Base-by-base conservation (phyloP, 2,113 vertebrate genomes). In the Sigmodon hispidus region DNA sequence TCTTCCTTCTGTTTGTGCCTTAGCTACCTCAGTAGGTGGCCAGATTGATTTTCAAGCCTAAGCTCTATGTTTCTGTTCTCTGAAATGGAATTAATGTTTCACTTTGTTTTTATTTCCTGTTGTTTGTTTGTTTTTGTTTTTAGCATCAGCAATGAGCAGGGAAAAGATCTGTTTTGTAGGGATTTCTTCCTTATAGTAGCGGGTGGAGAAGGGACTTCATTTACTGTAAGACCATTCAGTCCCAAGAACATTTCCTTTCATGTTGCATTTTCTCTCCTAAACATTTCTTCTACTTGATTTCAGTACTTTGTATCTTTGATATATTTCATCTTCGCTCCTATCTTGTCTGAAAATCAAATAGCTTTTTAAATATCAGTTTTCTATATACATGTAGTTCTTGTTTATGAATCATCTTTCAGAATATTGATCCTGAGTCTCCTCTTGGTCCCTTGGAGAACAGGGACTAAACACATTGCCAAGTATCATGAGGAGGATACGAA, bases 191-290 rank as follows among this genome's bases (percentile, higher is more conserved):
- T 43, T 48, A 34, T 63, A 0, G 17, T 63, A 45, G 29, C 29
- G 11, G 4, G 59, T 17, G 19, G 29, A 63, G 9, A 24, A n/a
- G 48, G 12, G 45, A 26, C 13, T 52, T 52, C 21, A n/a, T 69
- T 67, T 59, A 79, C 48, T 84, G 21, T 65, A 31, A 94, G 77
- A 69, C 86, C 40, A 61, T 55, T 92, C 69, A 84, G 24, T 95
- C 34, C 63, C 90, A 40, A 57, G 24, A 61, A 21, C 12, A 73
- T 83, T 72, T 94, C 40, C 70, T 89, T 59, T 69, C 45, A 81
- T 88, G 2, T 75, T 36, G 34, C 61, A 36, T 40, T 13, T 69
- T 5, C 59, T 89, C 48, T 95, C 72, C 57, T 69, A 31, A 31
- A 29, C 55, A 81, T 89, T 86, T 55, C 45, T 65, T 93, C 59